These are phyloP conservation scores for Deilephila elpenor DNA, from an alignment of 2,888 invertebrate species.

Conservation along the genomic window DNA sequence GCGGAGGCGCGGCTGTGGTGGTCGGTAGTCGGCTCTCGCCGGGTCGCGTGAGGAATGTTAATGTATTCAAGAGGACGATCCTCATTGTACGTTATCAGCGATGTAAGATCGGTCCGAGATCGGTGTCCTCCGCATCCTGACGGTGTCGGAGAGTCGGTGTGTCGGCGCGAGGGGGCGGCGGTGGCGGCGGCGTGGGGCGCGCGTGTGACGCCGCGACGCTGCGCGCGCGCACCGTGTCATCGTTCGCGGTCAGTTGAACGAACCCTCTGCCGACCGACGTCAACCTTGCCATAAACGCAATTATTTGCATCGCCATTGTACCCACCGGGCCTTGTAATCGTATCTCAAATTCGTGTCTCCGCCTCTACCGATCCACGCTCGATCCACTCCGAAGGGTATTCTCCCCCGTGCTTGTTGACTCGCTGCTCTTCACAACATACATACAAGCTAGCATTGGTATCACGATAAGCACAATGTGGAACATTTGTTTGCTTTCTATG, in stretches of 20 bases:
- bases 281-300: slow-evolving; percentile 84
- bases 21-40: slow-evolving; percentile 1
- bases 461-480: slow-evolving; percentile 27
- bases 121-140: slow-evolving; percentile 34
- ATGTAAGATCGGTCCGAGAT: slow-evolving; percentile 28
- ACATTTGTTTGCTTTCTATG: slow-evolving; percentile 29
- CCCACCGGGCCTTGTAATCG: slow-evolving; percentile 62
- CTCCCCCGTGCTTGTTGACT: slow-evolving; percentile 6
- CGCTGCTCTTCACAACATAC: slow-evolving; percentile 10
- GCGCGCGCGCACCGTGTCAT: slow-evolving; percentile 79
- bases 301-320: slow-evolving; percentile 83
- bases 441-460: slow-evolving; percentile 16
- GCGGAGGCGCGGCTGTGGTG: neutral
- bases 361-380: slow-evolving; percentile 11
- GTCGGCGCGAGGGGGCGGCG: slow-evolving; percentile 45
- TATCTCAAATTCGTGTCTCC: slow-evolving; percentile 57
- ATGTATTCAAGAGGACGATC: slow-evolving; percentile 18
- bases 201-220: slow-evolving; percentile 71
- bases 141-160: slow-evolving; percentile 32
- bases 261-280: slow-evolving; percentile 80
- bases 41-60: slow-evolving; percentile 25
- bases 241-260: slow-evolving; percentile 84
- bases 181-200: slow-evolving; percentile 50
- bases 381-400: neutral
- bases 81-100: slow-evolving; percentile 28